Conservation (phyloP, 35 echinoderm and acorn worm species). For the Chiridota heheva region DNA sequence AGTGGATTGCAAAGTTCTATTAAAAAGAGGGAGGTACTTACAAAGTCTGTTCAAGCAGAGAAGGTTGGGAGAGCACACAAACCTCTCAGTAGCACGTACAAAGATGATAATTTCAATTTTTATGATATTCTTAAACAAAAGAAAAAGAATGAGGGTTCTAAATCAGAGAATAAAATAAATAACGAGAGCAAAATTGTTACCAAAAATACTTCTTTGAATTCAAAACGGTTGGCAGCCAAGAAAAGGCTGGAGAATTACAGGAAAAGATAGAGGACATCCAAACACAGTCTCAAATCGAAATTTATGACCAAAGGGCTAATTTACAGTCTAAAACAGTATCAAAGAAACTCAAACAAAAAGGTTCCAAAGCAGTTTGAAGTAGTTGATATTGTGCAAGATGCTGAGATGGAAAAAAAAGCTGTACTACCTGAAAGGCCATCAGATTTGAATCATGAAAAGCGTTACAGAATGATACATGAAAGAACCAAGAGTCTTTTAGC, state of each 20-base stretch:
- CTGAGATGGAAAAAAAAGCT: neutral
- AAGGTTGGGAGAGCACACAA: too few species aligned
- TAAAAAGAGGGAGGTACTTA: too few species aligned
- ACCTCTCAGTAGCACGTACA: too few species aligned
- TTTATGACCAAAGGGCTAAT: neutral
- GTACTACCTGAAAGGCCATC: neutral
- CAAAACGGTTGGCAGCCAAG: neutral
- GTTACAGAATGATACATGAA: conserved; percentile 49
- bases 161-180: too few species aligned
- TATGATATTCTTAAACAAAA: too few species aligned
- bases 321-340: neutral
- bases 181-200: too few species aligned
- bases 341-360: neutral
- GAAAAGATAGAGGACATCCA: neutral
- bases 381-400: conserved; percentile 18
- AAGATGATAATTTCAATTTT: too few species aligned
- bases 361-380: neutral
- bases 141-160: too few species aligned
- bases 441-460: conserved; percentile 25
- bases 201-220: too few species aligned
- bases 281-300: neutral
- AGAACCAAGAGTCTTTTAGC: conserved; percentile 64
- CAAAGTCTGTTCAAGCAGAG: too few species aligned
- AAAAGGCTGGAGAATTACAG: neutral
- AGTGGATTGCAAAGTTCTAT: too few species aligned